Conservation (phyloP, 2,797 vertebrate genomes). For the Fratercula arctica region DNA sequence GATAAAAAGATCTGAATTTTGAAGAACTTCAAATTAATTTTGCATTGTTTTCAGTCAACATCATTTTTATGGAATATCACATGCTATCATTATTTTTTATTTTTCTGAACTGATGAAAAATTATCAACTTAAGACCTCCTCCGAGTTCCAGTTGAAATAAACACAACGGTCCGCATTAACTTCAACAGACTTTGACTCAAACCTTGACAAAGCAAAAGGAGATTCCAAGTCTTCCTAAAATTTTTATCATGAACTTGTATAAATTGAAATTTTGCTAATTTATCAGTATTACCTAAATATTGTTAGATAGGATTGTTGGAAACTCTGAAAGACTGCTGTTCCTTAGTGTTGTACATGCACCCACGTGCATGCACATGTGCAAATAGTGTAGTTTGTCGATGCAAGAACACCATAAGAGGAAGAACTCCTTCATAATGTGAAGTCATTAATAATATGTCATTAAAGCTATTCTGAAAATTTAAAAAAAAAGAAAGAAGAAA, state of each 20-base stretch:
- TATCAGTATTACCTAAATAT: background rate
- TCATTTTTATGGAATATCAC: background rate
- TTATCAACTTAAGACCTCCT: background rate
- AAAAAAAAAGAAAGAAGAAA: background rate
- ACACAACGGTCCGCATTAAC: background rate
- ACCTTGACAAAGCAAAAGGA: background rate
- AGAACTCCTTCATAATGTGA: background rate
- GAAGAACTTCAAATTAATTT: background rate
- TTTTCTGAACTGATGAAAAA: background rate
- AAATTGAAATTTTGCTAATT: background rate
- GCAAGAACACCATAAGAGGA: background rate
- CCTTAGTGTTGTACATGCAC: rapidly evolving
- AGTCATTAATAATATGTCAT: background rate
- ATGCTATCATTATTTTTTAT: background rate
- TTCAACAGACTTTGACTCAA: background rate
- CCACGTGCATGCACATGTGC: no score
- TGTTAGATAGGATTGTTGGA: background rate
- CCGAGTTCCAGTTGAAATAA: background rate
- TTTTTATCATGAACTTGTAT: background rate
- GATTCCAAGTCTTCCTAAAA: background rate
- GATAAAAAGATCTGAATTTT: background rate
- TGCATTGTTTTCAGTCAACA: background rate
- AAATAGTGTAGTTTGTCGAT: background rate
- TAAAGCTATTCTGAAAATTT: background rate
- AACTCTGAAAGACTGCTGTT: background rate